Evolutionary conservation across 1,140 invertebrate genomes (phyloP).

Genomic region (Melanaphis sacchari): DNA sequence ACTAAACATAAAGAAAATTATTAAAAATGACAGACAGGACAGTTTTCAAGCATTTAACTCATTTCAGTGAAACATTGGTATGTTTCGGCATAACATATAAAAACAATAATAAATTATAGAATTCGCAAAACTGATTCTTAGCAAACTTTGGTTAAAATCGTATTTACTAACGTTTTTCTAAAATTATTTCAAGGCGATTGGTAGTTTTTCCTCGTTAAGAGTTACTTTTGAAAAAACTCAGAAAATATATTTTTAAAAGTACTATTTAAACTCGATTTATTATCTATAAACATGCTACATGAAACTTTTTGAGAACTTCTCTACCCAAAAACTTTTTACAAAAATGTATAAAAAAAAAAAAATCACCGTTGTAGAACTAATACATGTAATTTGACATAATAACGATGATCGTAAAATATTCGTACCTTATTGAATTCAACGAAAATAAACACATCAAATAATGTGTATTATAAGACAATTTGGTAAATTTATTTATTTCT

Average conservation of each 20-base stretch:
- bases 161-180: not conserved
- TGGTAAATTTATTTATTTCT: not conserved
- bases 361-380: not conserved
- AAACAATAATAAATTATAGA: not conserved
- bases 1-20: not conserved
- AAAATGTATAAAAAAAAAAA: not conserved
- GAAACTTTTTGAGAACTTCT: not conserved
- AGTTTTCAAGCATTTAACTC: not conserved
- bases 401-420: not conserved
- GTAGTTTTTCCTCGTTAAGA: not conserved
- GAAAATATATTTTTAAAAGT: not conserved
- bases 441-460: not conserved
- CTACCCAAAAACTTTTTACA: not conserved
- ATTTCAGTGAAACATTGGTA: not conserved
- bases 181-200: not conserved
- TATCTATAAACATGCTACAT: not conserved
- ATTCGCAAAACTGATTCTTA: not conserved
- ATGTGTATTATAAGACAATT: not conserved
- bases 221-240: not conserved
- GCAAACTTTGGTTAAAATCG: not conserved
- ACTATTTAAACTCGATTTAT: not conserved
- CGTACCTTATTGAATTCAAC: not conserved
- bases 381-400: not conserved
- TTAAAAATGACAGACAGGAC: not conserved
- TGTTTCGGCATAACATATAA: not conserved